phyloP scores from a whole-genome alignment of 2,888 invertebrate genomes.

The Disparrhopalites patrizii region DNA sequence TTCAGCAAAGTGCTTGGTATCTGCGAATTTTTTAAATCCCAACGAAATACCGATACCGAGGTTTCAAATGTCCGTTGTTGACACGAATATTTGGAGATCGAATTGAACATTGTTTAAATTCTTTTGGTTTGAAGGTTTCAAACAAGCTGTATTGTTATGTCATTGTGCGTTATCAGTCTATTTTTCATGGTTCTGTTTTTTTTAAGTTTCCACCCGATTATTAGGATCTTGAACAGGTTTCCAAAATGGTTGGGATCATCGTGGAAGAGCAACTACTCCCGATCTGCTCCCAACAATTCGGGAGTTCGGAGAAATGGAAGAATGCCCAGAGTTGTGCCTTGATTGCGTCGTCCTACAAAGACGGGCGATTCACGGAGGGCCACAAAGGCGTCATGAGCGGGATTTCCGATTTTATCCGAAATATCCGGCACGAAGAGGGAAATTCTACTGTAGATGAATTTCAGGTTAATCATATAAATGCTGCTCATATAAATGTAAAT shows the following conservation, averaged over 20 bases:
- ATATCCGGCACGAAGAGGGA: slow-evolving; percentile 41
- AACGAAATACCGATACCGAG: no score
- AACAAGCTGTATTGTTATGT: no score
- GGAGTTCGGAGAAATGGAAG: slow-evolving; percentile 31
- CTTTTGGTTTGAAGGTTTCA: no score
- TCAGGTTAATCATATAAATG: slow-evolving; percentile 36
- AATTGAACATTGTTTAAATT: no score
- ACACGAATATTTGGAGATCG: no score
- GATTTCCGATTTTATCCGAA: slow-evolving; percentile 41
- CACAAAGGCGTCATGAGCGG: slow-evolving; percentile 39
- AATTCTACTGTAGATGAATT: slow-evolving; percentile 39
- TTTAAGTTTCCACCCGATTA: neutral
- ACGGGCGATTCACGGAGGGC: slow-evolving; percentile 35
- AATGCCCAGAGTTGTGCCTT: slow-evolving; percentile 33
- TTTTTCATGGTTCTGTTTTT: no score
- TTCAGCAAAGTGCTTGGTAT: no score
- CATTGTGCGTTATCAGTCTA: no score
- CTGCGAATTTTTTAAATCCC: no score
- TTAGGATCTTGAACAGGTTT: neutral
- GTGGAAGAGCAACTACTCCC: slow-evolving; percentile 42
- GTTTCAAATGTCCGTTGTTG: no score
- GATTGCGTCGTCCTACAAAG: slow-evolving; percentile 22
- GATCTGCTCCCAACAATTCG: slow-evolving; percentile 32
- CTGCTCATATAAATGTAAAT: no score
- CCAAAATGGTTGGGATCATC: slow-evolving; percentile 40